phyloP scores from a whole-genome alignment of 2,113 vertebrate genomes.

The Pseudonaja textilis region DNA sequence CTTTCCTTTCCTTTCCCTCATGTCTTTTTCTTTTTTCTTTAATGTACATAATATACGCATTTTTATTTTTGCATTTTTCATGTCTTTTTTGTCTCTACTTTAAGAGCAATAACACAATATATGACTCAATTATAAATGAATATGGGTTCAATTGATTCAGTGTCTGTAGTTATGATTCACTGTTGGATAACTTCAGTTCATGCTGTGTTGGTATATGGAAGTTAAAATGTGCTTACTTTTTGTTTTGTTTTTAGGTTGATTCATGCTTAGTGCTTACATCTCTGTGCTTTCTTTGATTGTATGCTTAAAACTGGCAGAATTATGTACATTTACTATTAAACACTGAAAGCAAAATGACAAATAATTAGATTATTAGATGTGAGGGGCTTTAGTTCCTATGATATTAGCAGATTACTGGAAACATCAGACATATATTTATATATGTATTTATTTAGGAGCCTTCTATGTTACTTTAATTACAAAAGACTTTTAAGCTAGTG shows the following conservation, averaged over 20 bases:
- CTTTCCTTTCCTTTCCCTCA: neutral
- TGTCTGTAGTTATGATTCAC: neutral
- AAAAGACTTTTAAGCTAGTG: neutral
- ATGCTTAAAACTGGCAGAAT: neutral
- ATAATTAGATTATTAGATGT: neutral
- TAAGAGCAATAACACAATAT: neutral
- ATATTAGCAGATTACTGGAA: neutral
- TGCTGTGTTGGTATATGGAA: neutral
- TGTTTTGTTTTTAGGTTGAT: neutral
- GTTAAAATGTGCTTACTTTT: conserved; percentile 5
- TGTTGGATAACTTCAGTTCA: neutral
- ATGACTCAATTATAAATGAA: neutral
- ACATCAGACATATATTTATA: neutral
- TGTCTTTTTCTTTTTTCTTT: neutral
- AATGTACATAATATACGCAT: neutral
- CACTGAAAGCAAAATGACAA: neutral
- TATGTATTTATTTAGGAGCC: neutral
- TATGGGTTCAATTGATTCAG: neutral
- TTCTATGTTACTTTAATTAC: neutral
- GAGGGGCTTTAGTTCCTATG: neutral
- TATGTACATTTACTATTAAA: neutral
- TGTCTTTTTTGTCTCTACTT: neutral
- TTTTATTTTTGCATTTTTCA: neutral
- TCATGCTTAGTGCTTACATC: neutral
- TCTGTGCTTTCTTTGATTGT: neutral